Percentiles rank a stretch among this genome's conserved stretches.
Conservation (phyloP, 2,888 invertebrate species). For the Eupithecia abbreviata region DNA sequence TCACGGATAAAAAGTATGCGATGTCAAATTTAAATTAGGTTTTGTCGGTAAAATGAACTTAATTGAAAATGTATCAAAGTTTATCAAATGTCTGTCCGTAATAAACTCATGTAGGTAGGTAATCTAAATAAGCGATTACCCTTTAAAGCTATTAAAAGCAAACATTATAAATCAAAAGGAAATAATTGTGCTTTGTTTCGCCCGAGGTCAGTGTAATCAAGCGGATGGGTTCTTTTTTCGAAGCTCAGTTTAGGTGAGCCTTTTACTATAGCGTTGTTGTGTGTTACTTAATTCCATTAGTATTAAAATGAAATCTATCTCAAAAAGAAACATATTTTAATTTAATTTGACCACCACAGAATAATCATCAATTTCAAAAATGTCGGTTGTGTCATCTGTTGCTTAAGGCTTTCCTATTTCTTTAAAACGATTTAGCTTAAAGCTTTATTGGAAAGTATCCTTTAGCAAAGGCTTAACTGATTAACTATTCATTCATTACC, state of each 20-base stretch:
- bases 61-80: constrained; percentile 11
- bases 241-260: constrained; percentile 36
- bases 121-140: constrained; percentile 68
- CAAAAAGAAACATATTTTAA: background rate
- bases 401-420: background rate
- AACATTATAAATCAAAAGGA: constrained; percentile 75
- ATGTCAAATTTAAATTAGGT: background rate
- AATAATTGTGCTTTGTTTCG: constrained; percentile 78
- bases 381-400: background rate
- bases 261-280: constrained; percentile 7
- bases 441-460: constrained; percentile 21
- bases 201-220: constrained; percentile 78
- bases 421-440: background rate
- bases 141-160: constrained; percentile 69
- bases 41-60: background rate
- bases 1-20: background rate
- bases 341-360: background rate
- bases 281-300: background rate
- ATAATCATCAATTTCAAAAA: background rate
- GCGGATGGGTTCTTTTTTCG: constrained; percentile 62
- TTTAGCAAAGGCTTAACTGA: constrained; percentile 56
- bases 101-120: constrained; percentile 44
- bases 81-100: constrained; percentile 16
- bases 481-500: constrained; percentile 55
- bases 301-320: background rate